Evolutionary conservation across 2,113 vertebrate genomes (phyloP).

Genomic region (Emydocephalus ijimae): DNA sequence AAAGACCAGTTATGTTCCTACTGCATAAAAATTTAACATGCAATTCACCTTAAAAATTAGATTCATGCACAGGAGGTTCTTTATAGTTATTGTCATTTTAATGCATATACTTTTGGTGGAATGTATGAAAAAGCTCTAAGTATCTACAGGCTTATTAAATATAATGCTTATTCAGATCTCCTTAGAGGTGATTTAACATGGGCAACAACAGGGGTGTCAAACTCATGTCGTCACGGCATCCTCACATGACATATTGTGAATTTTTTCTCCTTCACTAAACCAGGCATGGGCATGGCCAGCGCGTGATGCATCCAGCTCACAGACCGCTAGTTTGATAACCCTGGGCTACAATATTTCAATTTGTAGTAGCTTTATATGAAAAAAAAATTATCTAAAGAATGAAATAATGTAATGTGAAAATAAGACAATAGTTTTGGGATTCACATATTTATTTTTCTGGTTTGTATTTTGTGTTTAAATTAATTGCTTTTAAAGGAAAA

Average conservation of each 20-base stretch:
- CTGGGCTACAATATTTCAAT: not conserved
- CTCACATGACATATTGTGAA: no score
- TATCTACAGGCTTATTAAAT: conserved; percentile 21
- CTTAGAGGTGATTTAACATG: not conserved
- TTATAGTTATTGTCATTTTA: not conserved
- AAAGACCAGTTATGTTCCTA: not conserved
- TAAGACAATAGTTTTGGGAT: not conserved
- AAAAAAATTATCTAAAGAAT: not conserved
- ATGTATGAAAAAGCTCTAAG: not conserved
- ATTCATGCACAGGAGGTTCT: not conserved
- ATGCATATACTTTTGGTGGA: not conserved
- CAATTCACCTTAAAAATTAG: not conserved
- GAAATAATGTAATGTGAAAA: not conserved
- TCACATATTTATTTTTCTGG: not conserved
- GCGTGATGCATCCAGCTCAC: no score
- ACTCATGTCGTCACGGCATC: no score
- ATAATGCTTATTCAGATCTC: conserved; percentile 19
- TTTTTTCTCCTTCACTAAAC: no score
- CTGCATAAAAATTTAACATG: not conserved
- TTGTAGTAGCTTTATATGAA: conserved; percentile 25
- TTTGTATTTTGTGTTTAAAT: conserved; percentile 27
- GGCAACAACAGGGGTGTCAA: not conserved
- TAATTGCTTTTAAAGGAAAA: conserved; percentile 42
- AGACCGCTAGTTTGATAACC: no score
- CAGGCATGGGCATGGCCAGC: no score